Evolutionary conservation across 2,888 invertebrate species (phyloP).

Genomic region (Dryococelus australis): DNA sequence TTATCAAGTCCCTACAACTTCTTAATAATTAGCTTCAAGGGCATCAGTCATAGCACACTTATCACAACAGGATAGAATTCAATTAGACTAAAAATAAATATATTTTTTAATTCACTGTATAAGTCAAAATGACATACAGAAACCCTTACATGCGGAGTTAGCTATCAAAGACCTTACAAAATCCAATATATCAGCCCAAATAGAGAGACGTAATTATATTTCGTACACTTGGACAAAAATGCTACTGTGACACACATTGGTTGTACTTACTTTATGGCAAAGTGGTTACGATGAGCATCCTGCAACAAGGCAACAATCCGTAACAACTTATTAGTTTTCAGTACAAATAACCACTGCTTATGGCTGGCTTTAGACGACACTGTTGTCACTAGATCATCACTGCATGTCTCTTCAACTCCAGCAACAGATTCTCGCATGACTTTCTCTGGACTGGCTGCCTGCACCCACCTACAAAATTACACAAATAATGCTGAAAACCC

Average conservation of each 20-base stretch:
- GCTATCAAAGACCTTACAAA: too few species aligned
- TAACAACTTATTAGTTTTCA: conserved; percentile 63
- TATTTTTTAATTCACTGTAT: too few species aligned
- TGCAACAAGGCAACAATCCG: conserved; percentile 72
- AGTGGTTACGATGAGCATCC: conserved; percentile 73
- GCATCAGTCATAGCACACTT: too few species aligned
- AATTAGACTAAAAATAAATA: too few species aligned
- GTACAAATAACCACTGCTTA: conserved; percentile 68
- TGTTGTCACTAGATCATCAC: conserved; percentile 67
- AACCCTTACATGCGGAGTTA: too few species aligned
- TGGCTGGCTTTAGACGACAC: conserved; percentile 69
- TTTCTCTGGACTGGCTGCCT: conserved; percentile 67
- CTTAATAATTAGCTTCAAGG: too few species aligned
- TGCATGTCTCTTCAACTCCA: conserved; percentile 66
- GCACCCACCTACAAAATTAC: conserved; percentile 59
- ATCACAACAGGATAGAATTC: too few species aligned
- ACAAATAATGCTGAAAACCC: neutral
- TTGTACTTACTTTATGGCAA: conserved; percentile 65
- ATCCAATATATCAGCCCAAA: too few species aligned
- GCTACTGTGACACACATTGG: neutral
- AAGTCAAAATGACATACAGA: too few species aligned
- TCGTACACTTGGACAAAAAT: neutral
- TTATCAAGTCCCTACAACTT: too few species aligned
- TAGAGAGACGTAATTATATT: too few species aligned
- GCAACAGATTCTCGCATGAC: conserved; percentile 70